Evolutionary conservation across 2,113 vertebrate species (phyloP).

Genomic region (Anser brachyrhynchus): DNA sequence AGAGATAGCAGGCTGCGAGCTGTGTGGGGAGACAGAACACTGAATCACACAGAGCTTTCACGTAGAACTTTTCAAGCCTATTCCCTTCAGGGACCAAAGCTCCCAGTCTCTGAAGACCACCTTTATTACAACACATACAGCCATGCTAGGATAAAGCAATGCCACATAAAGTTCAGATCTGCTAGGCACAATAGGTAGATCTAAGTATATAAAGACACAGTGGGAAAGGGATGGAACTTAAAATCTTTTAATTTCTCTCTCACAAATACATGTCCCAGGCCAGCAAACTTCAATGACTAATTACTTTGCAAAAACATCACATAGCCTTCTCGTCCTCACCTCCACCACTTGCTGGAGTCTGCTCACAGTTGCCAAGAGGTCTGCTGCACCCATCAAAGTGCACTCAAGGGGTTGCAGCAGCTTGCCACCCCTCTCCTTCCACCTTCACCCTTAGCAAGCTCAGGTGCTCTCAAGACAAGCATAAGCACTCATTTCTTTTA

Average conservation of each 20-base stretch:
- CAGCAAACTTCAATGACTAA: not conserved
- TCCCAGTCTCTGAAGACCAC: not conserved
- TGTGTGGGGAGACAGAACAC: rapidly evolving
- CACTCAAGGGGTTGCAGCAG: rapidly evolving
- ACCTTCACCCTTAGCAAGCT: not conserved
- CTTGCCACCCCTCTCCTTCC: not conserved
- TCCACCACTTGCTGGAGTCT: not conserved
- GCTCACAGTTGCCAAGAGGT: not conserved
- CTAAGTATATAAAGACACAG: not conserved
- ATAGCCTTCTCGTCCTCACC: not conserved
- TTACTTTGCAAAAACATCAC: not conserved
- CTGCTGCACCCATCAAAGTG: not conserved
- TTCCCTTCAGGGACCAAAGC: not conserved
- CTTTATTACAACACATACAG: not conserved
- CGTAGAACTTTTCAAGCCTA: not conserved
- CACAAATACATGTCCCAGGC: rapidly evolving
- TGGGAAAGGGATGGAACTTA: not conserved
- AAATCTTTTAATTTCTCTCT: not conserved
- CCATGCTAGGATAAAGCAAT: not conserved
- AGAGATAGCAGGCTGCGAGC: not conserved
- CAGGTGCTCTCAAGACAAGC: not conserved
- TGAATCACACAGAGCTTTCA: not conserved
- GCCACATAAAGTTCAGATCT: not conserved
- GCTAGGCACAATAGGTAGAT: not conserved
- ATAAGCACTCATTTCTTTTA: not conserved